These are phyloP conservation scores for Austrolebias charrua DNA, from an alignment of 2,797 vertebrate species.

Conservation along the genomic window DNA sequence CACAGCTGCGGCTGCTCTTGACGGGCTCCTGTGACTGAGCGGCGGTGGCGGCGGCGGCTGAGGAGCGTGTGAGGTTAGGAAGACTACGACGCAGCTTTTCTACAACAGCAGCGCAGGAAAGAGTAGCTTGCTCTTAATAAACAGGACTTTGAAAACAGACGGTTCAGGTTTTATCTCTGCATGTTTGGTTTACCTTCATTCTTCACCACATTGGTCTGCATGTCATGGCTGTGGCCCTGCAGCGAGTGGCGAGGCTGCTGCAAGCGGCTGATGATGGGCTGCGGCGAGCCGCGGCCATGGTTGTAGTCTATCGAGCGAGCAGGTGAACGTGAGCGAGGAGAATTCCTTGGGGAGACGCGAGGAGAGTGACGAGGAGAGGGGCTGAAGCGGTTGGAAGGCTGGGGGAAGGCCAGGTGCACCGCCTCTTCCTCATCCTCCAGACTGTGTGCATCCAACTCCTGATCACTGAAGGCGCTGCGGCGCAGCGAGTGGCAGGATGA, in stretches of 20 bases:
- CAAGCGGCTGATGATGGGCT: slow-evolving; percentile 93
- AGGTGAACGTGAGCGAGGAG: slow-evolving; percentile 95
- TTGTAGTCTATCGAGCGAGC: slow-evolving; percentile 90
- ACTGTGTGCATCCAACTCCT: slow-evolving; percentile 96
- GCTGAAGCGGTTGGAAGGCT: slow-evolving; percentile 89
- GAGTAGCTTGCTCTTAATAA: background rate
- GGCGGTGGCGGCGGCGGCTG: slow-evolving; percentile 9
- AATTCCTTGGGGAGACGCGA: slow-evolving; percentile 92
- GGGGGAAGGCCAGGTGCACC: slow-evolving; percentile 85
- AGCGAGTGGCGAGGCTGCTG: slow-evolving; percentile 96
- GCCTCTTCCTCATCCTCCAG: slow-evolving; percentile 96
- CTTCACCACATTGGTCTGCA: slow-evolving; percentile 91
- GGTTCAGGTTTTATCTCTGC: background rate
- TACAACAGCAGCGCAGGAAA: slow-evolving; percentile 51
- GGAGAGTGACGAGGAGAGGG: slow-evolving; percentile 95
- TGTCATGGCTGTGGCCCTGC: slow-evolving; percentile 88
- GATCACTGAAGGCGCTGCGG: slow-evolving; percentile 94
- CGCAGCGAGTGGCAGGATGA: slow-evolving; percentile 95
- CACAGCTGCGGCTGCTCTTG: slow-evolving; percentile 95
- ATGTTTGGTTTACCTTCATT: slow-evolving; percentile 86
- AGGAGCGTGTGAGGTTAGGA: slow-evolving; percentile 92
- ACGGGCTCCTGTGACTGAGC: slow-evolving; percentile 86
- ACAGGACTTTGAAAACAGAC: background rate
- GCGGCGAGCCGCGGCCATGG: slow-evolving; percentile 88
- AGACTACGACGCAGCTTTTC: slow-evolving; percentile 98